These are phyloP conservation scores for Agrochola lota DNA, from an alignment of 2,888 invertebrate species.

Conservation along the genomic window DNA sequence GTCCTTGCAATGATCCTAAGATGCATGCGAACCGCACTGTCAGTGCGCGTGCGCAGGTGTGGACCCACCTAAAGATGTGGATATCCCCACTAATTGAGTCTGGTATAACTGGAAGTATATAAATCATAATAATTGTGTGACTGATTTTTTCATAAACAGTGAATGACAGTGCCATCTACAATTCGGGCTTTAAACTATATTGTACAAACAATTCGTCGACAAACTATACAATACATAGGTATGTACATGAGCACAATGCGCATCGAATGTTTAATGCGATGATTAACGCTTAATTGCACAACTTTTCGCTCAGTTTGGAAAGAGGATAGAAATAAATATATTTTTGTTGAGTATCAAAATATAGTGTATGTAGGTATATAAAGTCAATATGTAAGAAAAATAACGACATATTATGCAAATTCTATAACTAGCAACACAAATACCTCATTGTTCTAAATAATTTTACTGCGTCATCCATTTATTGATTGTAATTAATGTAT, in stretches of 20 bases:
- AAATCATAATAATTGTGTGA: neutral
- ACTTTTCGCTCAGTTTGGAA: neutral
- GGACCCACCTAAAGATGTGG: neutral
- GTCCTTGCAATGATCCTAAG: no score
- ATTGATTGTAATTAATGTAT: neutral
- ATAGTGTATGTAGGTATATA: neutral
- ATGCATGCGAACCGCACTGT: no score
- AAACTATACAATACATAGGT: neutral
- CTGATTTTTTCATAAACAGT: neutral
- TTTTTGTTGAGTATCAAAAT: neutral
- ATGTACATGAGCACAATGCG: neutral
- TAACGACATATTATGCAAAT: neutral
- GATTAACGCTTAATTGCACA: neutral
- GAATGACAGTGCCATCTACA: constrained; percentile 31
- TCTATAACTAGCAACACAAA: neutral
- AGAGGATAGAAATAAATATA: neutral
- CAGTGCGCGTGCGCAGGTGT: no score
- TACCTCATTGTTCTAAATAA: neutral
- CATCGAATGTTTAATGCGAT: neutral
- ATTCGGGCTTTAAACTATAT: neutral
- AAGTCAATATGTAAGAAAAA: neutral
- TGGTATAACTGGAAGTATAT: neutral
- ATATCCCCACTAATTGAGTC: neutral
- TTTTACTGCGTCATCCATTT: constrained; percentile 3
- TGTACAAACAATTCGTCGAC: neutral